These are phyloP conservation scores for Drosophila ohnishii DNA, from an alignment of 1,140 invertebrate species.

Conservation along the genomic window DNA sequence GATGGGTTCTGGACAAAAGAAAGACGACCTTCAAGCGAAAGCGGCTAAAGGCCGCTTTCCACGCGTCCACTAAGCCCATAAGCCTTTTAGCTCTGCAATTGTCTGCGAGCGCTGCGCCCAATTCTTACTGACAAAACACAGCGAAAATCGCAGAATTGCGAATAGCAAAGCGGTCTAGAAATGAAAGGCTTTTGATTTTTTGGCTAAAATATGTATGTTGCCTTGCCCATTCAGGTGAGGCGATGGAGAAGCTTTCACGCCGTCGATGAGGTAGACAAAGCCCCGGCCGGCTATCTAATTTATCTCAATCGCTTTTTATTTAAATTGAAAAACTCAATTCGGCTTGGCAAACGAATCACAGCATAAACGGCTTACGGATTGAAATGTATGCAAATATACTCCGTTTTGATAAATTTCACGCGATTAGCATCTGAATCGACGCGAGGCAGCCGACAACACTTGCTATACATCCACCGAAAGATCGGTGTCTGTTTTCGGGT, in stretches of 20 bases:
- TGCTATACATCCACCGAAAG: conserved; percentile 34
- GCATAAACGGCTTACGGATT: conserved; percentile 23
- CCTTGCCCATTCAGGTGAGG: conserved; percentile 17
- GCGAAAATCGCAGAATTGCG: conserved; percentile 1
- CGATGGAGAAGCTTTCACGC: conserved; percentile 67
- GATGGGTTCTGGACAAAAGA: conserved; percentile 31
- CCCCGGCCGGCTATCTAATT: conserved; percentile 51
- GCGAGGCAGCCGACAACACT: conserved; percentile 54
- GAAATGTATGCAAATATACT: conserved; percentile 63
- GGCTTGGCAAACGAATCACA: conserved; percentile 35
- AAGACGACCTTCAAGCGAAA: conserved; percentile 69
- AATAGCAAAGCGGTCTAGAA: conserved; percentile 37
- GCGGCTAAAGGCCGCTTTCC: conserved; percentile 68
- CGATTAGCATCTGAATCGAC: conserved; percentile 74
- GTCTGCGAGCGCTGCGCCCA: conserved; percentile 61
- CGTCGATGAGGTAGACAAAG: conserved; percentile 46
- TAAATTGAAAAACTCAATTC: conserved; percentile 72
- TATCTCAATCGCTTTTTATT: conserved; percentile 78
- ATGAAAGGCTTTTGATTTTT: conserved; percentile 74
- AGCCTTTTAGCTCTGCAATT: conserved; percentile 80
- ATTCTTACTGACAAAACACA: conserved; percentile 73
- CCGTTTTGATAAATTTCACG: conserved; percentile 67
- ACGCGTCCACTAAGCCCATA: conserved; percentile 61
- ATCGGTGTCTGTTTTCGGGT: conserved; percentile 8
- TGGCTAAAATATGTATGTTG: conserved; percentile 55